phyloP scores from a whole-genome alignment of 2,797 vertebrate genomes.

The Gila robusta region DNA sequence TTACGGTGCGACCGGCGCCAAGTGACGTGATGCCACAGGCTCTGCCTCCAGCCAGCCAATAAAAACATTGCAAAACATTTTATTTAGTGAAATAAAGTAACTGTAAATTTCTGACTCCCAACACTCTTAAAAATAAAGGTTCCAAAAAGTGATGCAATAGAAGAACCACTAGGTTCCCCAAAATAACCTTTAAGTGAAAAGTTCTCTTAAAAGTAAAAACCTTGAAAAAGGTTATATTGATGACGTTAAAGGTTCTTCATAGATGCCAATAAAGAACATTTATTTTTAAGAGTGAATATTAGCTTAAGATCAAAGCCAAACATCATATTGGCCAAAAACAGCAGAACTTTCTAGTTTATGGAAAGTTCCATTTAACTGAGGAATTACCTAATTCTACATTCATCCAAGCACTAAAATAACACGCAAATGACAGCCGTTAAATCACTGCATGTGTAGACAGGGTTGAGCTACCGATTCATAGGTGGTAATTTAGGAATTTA shows the following conservation, averaged over 20 bases:
- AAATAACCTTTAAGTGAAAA: background rate
- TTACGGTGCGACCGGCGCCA: background rate
- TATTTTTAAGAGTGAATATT: background rate
- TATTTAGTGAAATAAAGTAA: background rate
- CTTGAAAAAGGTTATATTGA: background rate
- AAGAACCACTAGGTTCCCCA: background rate
- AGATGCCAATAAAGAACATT: conserved; percentile 7
- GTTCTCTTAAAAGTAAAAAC: background rate
- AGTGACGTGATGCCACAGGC: background rate
- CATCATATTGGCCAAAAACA: conserved; percentile 33
- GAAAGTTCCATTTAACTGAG: conserved; percentile 26
- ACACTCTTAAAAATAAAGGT: background rate
- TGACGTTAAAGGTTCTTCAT: background rate
- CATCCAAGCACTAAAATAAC: conserved; percentile 4
- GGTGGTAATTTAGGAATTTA: conserved; percentile 19
- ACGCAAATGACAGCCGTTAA: background rate
- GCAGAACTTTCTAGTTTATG: conserved; percentile 11
- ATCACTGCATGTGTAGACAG: conserved; percentile 30
- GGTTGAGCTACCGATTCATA: conserved; percentile 11
- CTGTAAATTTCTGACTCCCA: background rate
- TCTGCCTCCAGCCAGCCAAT: conserved; percentile 6
- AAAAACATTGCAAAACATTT: background rate
- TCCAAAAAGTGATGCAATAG: background rate
- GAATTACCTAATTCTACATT: conserved; percentile 29
- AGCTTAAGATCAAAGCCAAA: conserved; percentile 27